Evolutionary conservation across 2,113 vertebrate genomes (phyloP).

Genomic region (Setophaga kirtlandii): DNA sequence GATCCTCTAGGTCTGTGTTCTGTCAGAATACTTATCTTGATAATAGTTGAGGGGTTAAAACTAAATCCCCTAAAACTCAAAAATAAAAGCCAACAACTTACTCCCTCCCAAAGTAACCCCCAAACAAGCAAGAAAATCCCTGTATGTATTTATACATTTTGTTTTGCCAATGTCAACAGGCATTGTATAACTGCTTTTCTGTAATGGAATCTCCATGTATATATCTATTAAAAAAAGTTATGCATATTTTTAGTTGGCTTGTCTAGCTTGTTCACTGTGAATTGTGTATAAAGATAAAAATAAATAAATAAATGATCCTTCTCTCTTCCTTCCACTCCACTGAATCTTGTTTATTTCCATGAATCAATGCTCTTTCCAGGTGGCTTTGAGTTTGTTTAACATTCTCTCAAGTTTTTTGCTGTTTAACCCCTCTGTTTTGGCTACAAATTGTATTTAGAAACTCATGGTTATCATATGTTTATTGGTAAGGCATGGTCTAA

Average conservation of each 20-base stretch:
- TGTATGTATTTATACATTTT: not conserved
- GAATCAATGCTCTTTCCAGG: not conserved
- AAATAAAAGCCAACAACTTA: not conserved
- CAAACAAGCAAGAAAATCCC: not conserved
- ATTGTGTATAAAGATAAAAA: not conserved
- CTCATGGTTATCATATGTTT: not conserved
- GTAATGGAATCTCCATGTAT: not conserved
- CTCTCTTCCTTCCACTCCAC: not conserved
- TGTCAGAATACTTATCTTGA: not conserved
- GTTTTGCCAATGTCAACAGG: not conserved
- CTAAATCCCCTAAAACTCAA: not conserved
- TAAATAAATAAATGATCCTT: not conserved
- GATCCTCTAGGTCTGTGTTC: not conserved
- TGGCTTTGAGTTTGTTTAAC: not conserved
- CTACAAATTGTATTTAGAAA: not conserved
- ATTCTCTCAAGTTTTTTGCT: not conserved
- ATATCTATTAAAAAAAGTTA: not conserved
- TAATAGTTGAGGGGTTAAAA: not conserved
- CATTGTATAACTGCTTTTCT: not conserved
- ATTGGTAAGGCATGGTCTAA: not conserved
- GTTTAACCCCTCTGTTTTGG: not conserved
- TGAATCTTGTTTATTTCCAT: not conserved
- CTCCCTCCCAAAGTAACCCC: rapidly evolving
- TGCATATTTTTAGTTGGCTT: not conserved
- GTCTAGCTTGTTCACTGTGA: not conserved